phyloP scores from a whole-genome alignment of 1,140 invertebrate genomes.

The Rhopalosiphum padi region DNA sequence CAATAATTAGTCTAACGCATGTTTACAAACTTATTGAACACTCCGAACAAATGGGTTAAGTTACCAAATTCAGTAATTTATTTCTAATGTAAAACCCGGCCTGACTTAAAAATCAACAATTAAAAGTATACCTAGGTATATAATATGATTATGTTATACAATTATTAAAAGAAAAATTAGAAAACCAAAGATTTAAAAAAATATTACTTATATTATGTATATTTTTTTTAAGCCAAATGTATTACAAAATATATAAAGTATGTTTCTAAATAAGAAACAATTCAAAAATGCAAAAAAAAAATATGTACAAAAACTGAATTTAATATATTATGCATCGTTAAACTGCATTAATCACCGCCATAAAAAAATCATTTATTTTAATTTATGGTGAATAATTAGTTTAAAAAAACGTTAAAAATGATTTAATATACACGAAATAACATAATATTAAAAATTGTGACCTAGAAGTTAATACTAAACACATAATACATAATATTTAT shows the following conservation, averaged over 20 bases:
- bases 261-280: neutral
- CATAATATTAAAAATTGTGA: neutral
- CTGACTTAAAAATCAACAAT: neutral
- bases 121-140: neutral
- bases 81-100: neutral
- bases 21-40: too few species aligned
- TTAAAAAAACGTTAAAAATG: neutral
- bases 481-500: neutral
- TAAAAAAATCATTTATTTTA: neutral
- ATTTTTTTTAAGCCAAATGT: neutral
- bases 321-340: neutral
- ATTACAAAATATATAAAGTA: neutral
- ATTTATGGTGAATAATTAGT: neutral
- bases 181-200: neutral
- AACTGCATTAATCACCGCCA: neutral
- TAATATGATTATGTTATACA: neutral
- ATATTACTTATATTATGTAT: neutral
- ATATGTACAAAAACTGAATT: neutral
- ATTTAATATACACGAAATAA: neutral
- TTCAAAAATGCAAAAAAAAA: neutral
- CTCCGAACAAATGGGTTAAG: neutral
- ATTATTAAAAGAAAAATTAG: neutral
- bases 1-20: too few species aligned
- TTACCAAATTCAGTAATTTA: neutral
- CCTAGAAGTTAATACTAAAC: neutral